Evolutionary conservation across 1,140 invertebrate species (phyloP), one percentile per base, ranked within the genome.

Genomic region (Ridgeia piscesae): DNA sequence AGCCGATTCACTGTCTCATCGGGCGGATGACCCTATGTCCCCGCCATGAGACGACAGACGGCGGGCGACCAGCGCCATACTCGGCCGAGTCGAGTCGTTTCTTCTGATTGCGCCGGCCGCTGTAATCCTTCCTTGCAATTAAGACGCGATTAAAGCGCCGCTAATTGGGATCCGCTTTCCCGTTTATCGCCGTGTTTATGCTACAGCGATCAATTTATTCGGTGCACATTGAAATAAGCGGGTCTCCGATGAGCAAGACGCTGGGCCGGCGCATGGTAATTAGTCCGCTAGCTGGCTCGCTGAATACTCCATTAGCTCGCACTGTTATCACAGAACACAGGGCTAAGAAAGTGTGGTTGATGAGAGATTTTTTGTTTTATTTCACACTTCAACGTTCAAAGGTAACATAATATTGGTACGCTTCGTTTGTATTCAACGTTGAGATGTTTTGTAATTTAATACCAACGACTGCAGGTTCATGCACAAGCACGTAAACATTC

Each of bases 71-170:
- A 42, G 4, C 4, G 42, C 42, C 58, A 77, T 77, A 9, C 27
- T 77, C 8, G 27, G 58, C 14, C 0, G 58, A 77, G 17, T 21
- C 58, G 58, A 9, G n/a, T n/a, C n/a, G n/a, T 77, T 77, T 21
- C 58, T 77, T 77, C 58, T 77, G 58, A 77, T 77, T 77, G 58
- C 11, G 58, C 58, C 58, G 58, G 27, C 27, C 58, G 27, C 27
- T 77, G 58, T 77, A 77, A 77, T 77, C 58, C 58, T 77, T 77
- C 58, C 58, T 77, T 77, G 58, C 58, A 77, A 77, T 77, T 77
- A 77, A 77, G 58, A 77, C 58, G 58, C 27, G 11, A 77, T 77
- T 77, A 77, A 77, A 77, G 58, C 58, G 6, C 58, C 58, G 58
- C 58, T 77, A 77, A 77, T 77, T 77, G 58, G 58, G 58, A 77